A percentile compares a stretch with the other conserved stretches of the same genome.
These are phyloP conservation scores for Choreutis nemorana DNA, from an alignment of 2,888 invertebrate genomes.

Conservation along the genomic window DNA sequence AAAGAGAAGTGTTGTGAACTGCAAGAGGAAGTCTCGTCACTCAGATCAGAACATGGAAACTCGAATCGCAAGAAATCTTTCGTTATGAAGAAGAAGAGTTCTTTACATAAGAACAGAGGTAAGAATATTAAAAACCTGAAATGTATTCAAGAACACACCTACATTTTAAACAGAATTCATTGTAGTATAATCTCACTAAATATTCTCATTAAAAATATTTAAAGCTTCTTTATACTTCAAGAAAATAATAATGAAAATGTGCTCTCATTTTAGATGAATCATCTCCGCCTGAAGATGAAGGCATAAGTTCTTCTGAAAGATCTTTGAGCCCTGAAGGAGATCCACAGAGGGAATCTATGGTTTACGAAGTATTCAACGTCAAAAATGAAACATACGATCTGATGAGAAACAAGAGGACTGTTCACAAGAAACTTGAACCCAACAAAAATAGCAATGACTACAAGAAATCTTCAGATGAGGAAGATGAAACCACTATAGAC, in stretches of 20 bases:
- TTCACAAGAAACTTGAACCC: slow-evolving; percentile 44
- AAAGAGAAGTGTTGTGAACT: slow-evolving; percentile 80
- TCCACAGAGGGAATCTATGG: slow-evolving; percentile 65
- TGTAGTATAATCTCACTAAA: no score
- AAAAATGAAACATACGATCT: slow-evolving; percentile 65
- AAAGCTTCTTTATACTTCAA: neutral
- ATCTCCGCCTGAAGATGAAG: slow-evolving; percentile 86
- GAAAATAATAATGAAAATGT: no score
- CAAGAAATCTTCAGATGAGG: slow-evolving; percentile 66
- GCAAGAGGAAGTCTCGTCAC: slow-evolving; percentile 73
- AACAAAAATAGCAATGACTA: slow-evolving; percentile 28
- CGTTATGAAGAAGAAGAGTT: slow-evolving; percentile 56
- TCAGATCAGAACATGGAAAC: slow-evolving; percentile 62
- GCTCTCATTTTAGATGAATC: slow-evolving; percentile 68
- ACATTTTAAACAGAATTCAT: no score
- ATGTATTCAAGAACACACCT: no score
- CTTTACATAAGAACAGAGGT: slow-evolving; percentile 55
- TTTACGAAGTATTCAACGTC: slow-evolving; percentile 68
- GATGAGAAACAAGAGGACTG: slow-evolving; percentile 46
- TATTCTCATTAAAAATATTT: neutral
- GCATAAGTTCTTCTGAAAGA: slow-evolving; percentile 85
- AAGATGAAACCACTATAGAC: slow-evolving; percentile 84
- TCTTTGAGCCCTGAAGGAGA: slow-evolving; percentile 79
- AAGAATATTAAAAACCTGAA: slow-evolving; percentile 8
- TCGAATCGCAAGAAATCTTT: slow-evolving; percentile 56